phyloP scores from a whole-genome alignment of 2,113 vertebrate genomes.

The Octodon degus region DNA sequence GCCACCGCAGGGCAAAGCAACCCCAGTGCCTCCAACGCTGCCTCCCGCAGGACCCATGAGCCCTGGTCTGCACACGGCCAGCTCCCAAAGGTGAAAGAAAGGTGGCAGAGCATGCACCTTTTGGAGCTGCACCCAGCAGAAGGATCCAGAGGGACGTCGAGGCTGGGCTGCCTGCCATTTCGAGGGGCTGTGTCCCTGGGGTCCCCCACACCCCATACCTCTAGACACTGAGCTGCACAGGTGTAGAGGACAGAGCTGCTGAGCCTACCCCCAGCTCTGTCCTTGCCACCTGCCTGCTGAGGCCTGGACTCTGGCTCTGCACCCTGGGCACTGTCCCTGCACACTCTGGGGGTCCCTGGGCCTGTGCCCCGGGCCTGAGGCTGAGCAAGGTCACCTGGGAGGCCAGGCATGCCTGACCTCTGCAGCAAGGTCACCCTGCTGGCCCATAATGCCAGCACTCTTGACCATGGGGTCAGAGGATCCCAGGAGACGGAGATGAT shows the following conservation, averaged over 20 bases:
- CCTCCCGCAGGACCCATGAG: not conserved
- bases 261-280: not conserved
- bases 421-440: not conserved
- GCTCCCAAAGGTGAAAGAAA: not conserved
- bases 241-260: not conserved
- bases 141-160: not conserved
- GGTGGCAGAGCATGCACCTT: not conserved
- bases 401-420: not conserved
- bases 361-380: not conserved
- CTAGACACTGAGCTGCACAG: not conserved
- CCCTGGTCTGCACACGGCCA: not conserved
- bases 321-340: rapidly evolving
- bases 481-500: not conserved
- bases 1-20: not conserved
- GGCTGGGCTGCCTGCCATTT: not conserved
- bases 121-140: not conserved
- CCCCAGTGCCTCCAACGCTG: not conserved
- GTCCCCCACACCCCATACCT: not conserved
- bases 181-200: not conserved
- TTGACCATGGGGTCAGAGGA: too few species aligned
- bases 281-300: not conserved
- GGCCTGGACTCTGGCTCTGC: too few species aligned
- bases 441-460: not conserved
- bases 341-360: not conserved
- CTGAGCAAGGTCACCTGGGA: not conserved